Conservation (phyloP, 1,140 invertebrate genomes). For the Neodiprion pinetum region DNA sequence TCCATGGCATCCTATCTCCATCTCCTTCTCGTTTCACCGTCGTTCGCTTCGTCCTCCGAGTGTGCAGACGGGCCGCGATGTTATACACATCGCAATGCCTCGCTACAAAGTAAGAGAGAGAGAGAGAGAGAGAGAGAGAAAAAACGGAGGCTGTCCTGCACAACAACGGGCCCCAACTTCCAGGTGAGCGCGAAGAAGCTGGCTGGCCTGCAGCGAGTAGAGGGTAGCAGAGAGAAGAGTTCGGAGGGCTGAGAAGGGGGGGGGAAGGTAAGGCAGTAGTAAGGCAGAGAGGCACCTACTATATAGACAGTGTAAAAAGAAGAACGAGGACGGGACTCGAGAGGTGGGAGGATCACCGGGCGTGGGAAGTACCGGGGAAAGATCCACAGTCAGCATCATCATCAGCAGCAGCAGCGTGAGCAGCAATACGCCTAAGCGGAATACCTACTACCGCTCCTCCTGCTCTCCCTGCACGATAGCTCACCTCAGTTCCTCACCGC, state of each 20-base stretch:
- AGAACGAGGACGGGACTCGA: slow-evolving; percentile 13
- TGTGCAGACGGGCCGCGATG: background rate
- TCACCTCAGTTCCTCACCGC: slow-evolving; percentile 10
- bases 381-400: slow-evolving; percentile 42
- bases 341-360: slow-evolving; percentile 39
- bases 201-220: slow-evolving; percentile 20
- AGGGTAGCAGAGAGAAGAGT: slow-evolving; percentile 25
- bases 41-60: background rate
- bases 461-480: slow-evolving; percentile 17
- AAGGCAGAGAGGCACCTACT: slow-evolving; percentile 33
- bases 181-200: slow-evolving; percentile 19
- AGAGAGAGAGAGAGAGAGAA: slow-evolving; percentile 29
- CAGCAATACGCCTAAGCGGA: slow-evolving; percentile 22
- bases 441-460: slow-evolving; percentile 1
- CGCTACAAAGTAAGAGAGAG: slow-evolving; percentile 21
- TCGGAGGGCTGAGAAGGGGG: slow-evolving; percentile 19
- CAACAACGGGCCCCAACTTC: slow-evolving; percentile 2
- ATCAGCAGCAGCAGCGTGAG: slow-evolving; percentile 24
- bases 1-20: background rate
- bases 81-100: slow-evolving; percentile 25
- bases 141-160: slow-evolving; percentile 14
- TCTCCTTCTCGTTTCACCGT: background rate
- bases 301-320: slow-evolving; percentile 26
- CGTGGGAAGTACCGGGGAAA: slow-evolving; percentile 53
- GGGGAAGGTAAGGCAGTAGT: slow-evolving; percentile 22